These are phyloP conservation scores for Cheilosia vulpina DNA, from an alignment of 2,888 invertebrate genomes.

Conservation along the genomic window DNA sequence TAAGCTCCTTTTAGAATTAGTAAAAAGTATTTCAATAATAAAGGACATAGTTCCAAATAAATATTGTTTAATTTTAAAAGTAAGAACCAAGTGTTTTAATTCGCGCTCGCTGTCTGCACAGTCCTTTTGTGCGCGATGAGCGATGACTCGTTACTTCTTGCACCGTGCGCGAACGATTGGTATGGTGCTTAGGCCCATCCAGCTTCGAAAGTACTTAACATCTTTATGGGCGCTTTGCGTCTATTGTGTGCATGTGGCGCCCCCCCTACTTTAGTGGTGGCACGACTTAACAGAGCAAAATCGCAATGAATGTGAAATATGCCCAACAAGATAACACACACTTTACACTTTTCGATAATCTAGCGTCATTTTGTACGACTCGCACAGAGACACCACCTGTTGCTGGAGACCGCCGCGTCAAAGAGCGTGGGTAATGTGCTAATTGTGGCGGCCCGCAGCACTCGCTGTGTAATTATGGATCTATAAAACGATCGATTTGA, in stretches of 20 bases:
- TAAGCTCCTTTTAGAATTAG: too few species aligned
- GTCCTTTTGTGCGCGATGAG: slow-evolving; percentile 67
- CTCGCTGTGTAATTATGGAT: slow-evolving; percentile 60
- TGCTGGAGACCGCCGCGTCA: slow-evolving; percentile 8
- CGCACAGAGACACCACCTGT: slow-evolving; percentile 15
- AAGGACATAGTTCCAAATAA: too few species aligned
- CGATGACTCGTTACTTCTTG: slow-evolving; percentile 62
- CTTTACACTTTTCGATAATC: slow-evolving; percentile 67
- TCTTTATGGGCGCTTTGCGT: slow-evolving; percentile 65
- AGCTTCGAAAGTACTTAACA: slow-evolving; percentile 55
- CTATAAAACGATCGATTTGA: slow-evolving; percentile 61
- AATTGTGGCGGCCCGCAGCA: slow-evolving; percentile 54
- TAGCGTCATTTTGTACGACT: slow-evolving; percentile 29
- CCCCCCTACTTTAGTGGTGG: slow-evolving; percentile 33
- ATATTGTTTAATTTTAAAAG: too few species aligned
- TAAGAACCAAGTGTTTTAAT: too few species aligned
- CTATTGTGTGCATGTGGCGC: slow-evolving; percentile 56
- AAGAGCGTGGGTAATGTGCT: slow-evolving; percentile 71
- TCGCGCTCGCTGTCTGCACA: slow-evolving; percentile 24
- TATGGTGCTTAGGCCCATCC: slow-evolving; percentile 32
- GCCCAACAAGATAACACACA: slow-evolving; percentile 62
- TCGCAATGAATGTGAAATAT: slow-evolving; percentile 67
- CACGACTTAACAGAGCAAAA: slow-evolving; percentile 11
- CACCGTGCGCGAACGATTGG: slow-evolving; percentile 22
- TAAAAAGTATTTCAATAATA: too few species aligned